These are phyloP conservation scores for Quadroppia sp. DNA, from an alignment of 2,888 invertebrate species.

Conservation along the genomic window DNA sequence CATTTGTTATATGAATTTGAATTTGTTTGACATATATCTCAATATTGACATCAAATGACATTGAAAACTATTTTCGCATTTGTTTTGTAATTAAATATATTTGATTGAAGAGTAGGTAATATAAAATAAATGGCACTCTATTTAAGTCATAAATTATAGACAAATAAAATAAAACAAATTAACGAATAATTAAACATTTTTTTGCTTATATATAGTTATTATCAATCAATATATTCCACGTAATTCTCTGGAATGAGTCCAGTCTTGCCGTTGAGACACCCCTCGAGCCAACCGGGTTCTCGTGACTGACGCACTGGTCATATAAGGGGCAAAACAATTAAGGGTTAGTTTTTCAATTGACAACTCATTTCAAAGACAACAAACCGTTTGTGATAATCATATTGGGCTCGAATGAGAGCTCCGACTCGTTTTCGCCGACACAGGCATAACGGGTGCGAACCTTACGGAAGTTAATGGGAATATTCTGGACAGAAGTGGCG, in stretches of 20 bases:
- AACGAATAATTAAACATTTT: background rate
- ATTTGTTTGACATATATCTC: too few species aligned
- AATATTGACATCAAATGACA: background rate
- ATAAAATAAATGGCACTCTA: slow-evolving; percentile 18
- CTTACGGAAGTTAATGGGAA: slow-evolving; percentile 43
- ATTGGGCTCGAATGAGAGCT: slow-evolving; percentile 96
- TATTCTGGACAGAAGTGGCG: slow-evolving; percentile 10
- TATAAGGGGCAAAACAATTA: slow-evolving; percentile 42
- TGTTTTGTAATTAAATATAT: too few species aligned
- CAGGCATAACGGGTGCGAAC: slow-evolving; percentile 94
- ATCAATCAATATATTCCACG: slow-evolving; percentile 63
- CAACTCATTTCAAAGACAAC: slow-evolving; percentile 47
- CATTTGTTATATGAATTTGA: too few species aligned
- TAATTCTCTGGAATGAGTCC: slow-evolving; percentile 96
- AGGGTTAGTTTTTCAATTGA: background rate
- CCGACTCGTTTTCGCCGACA: slow-evolving; percentile 91
- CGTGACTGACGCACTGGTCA: slow-evolving; percentile 75
- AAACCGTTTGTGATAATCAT: slow-evolving; percentile 94
- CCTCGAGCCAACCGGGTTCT: slow-evolving; percentile 97
- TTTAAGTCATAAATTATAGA: too few species aligned
- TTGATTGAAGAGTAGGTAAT: too few species aligned
- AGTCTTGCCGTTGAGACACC: slow-evolving; percentile 81
- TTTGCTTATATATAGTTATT: too few species aligned
- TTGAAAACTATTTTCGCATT: background rate
- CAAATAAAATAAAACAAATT: too few species aligned